phyloP scores from a whole-genome alignment of 53 echinoderm and acorn worm genomes.

The Patiria pectinifera region DNA sequence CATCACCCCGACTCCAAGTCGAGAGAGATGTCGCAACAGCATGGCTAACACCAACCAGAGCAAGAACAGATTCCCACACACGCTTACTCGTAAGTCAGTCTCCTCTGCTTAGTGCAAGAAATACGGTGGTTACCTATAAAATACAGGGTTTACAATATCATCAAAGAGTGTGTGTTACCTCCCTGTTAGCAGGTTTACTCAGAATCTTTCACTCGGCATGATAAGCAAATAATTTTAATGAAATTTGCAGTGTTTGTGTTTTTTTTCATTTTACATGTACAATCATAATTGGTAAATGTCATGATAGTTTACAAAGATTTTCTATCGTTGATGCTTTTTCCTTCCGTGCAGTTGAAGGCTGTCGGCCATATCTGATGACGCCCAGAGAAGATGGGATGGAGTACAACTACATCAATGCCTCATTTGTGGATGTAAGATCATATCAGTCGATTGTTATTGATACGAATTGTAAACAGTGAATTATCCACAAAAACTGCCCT shows the following conservation, averaged over 20 bases:
- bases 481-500: too few relatives aligned
- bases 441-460: neutral
- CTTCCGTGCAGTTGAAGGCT: conserved; percentile 67
- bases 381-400: conserved; percentile 51
- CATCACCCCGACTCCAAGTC: conserved; percentile 16
- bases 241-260: too few relatives aligned
- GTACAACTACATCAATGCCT: conserved; percentile 71
- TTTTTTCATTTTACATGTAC: neutral
- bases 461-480: neutral
- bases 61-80: conserved; percentile 50
- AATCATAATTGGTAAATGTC: neutral
- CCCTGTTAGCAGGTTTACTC: too few relatives aligned
- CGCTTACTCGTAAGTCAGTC: conserved; percentile 43
- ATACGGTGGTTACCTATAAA: too few relatives aligned
- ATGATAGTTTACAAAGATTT: neutral
- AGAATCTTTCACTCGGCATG: too few relatives aligned
- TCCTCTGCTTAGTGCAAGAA: neutral
- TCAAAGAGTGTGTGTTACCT: too few relatives aligned
- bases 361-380: conserved; percentile 81
- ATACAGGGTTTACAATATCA: too few relatives aligned
- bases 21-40: conserved; percentile 45
- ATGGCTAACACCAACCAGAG: neutral
- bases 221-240: too few relatives aligned
- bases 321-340: neutral
- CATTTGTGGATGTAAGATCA: conserved; percentile 53